Percentiles rank a stretch among this genome's conserved stretches.
Evolutionary conservation across 2,888 invertebrate species (phyloP).

Genomic region (Malacosoma neustria): DNA sequence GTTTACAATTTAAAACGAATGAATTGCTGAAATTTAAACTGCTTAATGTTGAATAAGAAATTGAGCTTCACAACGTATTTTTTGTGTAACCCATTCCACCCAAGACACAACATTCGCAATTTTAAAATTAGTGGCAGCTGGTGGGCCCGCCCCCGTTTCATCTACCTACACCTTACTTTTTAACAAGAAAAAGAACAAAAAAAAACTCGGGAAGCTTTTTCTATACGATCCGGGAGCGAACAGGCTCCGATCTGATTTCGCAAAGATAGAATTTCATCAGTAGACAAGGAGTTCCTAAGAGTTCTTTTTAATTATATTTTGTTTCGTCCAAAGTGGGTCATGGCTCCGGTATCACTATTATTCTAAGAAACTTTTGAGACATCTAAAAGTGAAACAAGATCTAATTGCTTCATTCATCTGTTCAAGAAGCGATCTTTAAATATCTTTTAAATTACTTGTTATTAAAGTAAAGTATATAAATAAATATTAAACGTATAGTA

Average conservation of each 20-base stretch:
- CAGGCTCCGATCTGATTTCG: conserved; percentile 56
- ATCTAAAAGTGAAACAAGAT: conserved; percentile 15
- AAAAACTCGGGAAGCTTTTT: conserved; percentile 33
- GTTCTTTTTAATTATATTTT: conserved; percentile 60
- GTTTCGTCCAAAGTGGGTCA: conserved; percentile 38
- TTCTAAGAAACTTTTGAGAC: conserved; percentile 18
- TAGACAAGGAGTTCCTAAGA: conserved; percentile 54
- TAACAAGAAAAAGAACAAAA: conserved; percentile 38
- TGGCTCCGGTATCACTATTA: conserved; percentile 35
- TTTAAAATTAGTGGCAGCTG: conserved; percentile 53
- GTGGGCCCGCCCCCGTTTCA: conserved; percentile 34
- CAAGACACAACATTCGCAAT: conserved; percentile 35
- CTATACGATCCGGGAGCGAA: conserved; percentile 30
- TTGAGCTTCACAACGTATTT: not conserved
- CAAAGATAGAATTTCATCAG: conserved; percentile 62
- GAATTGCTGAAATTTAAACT: not conserved
- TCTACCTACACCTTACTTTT: conserved; percentile 44
- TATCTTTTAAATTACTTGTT: no score
- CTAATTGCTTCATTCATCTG: not conserved
- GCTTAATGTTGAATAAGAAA: not conserved
- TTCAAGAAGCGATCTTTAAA: no score
- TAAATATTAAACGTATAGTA: no score
- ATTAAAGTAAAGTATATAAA: no score
- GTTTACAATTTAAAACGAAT: not conserved
- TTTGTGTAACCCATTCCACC: not conserved